These are phyloP conservation scores for Sakesphorus luctuosus DNA, from an alignment of 2,113 vertebrate genomes.

Conservation along the genomic window DNA sequence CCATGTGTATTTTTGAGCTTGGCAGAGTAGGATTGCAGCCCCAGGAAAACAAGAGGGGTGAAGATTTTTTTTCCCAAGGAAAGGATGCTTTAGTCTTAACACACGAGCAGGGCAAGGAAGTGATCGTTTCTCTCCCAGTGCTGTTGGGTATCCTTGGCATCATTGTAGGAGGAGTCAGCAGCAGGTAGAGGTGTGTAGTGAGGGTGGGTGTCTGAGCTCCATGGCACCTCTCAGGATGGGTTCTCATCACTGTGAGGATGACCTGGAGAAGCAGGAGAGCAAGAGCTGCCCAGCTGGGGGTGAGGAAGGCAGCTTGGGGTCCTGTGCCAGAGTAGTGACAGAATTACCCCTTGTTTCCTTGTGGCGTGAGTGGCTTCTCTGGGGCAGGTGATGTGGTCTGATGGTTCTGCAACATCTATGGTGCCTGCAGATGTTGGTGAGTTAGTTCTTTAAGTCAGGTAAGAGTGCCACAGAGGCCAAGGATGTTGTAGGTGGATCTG, in stretches of 20 bases:
- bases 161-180: fast-evolving
- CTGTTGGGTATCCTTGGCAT: fast-evolving
- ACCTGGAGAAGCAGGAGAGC: background rate
- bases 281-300: fast-evolving
- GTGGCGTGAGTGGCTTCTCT: fast-evolving
- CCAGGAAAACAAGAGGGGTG: background rate
- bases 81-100: background rate
- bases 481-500: background rate
- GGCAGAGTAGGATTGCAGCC: background rate
- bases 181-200: background rate
- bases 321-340: fast-evolving
- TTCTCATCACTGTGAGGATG: background rate
- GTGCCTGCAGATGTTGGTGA: background rate
- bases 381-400: background rate
- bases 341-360: background rate
- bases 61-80: fast-evolving
- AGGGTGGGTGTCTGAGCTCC: background rate
- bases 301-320: fast-evolving
- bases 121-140: no score
- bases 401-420: background rate
- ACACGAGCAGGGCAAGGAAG: fast-evolving
- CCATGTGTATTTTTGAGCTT: fast-evolving
- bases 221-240: fast-evolving
- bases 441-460: no score
- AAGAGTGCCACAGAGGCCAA: fast-evolving